Evolutionary conservation across 2,797 vertebrate species (phyloP), one percentile per base, ranked within the genome.

Genomic region (Crenuchus spilurus): DNA sequence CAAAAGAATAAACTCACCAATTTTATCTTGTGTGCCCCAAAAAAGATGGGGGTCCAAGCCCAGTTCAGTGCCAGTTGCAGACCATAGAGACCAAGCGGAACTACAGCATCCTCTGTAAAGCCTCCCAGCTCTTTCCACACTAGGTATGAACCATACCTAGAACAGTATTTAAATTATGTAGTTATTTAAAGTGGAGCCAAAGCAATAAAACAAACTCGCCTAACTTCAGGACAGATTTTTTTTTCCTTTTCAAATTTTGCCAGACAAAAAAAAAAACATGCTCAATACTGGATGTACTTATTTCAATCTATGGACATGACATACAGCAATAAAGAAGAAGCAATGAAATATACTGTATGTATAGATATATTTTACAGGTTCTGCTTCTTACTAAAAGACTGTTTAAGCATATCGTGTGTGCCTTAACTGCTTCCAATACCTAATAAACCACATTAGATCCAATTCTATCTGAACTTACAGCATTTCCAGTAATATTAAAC

Each of bases 101-200:
- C 74, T 60, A 93, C 0, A 1, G 95, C 92, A 22, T 92, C 88
- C 76, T 92, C 84, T 58, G 82, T 91, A 70, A 94, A 94, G 75
- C 95, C 95, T 0, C 94, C 95, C 30, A 96, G 91, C 70, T 96
- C 94, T 2, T 91, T 96, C 95, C 95, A 98, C 3, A 98, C 85
- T 84, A 97, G 87, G 83, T 97, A 98, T 52, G 97, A 98, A 46
- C 92, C 94, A 1, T 96, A 96, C 9, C 96, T 97, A 85, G 41
- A 68, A 61, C 10, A 52, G 26, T 11, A 10, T 31, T 31, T n/a
- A 10, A 4, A 63, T 3, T 28, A 30, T 2, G 3, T 2, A 1
- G 6, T 16, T 31, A 22, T 37, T 20, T 20, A 35, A 20, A 13
- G 0, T 18, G 5, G 1, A 9, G 3, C 2, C 24, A 39, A 11